phyloP scores from a whole-genome alignment of 2,113 vertebrate genomes.

The Ceuthmochares aereus region DNA sequence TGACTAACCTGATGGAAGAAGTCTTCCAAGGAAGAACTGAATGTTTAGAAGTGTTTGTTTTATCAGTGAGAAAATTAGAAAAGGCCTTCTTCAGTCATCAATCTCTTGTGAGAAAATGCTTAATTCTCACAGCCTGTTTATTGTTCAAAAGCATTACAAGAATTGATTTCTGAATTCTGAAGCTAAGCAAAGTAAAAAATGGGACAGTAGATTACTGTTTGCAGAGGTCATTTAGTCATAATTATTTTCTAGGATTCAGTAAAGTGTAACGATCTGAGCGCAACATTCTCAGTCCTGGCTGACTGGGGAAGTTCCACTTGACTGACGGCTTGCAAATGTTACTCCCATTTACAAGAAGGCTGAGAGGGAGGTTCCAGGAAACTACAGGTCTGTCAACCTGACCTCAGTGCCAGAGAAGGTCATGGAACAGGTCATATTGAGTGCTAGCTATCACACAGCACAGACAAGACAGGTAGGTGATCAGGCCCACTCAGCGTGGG shows the following conservation, averaged over 20 bases:
- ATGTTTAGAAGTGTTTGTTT: neutral
- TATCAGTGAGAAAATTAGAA: neutral
- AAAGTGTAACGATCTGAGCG: fast-evolving
- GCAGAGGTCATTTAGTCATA: neutral
- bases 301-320: too few species aligned
- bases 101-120: neutral
- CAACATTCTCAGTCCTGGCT: too few species aligned
- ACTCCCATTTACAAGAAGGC: too few species aligned
- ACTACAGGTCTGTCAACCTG: too few species aligned
- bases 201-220: neutral
- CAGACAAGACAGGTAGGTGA: too few species aligned
- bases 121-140: neutral
- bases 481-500: too few species aligned
- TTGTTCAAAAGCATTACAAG: neutral
- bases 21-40: neutral
- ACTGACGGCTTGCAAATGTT: too few species aligned
- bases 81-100: neutral
- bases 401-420: too few species aligned
- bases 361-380: too few species aligned
- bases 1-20: neutral
- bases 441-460: too few species aligned
- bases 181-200: neutral
- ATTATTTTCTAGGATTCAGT: neutral
- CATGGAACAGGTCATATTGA: too few species aligned
- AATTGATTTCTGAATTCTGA: neutral